A percentile compares a stretch with the other conserved stretches of the same genome.
Evolutionary conservation across 2,797 vertebrate genomes (phyloP).

Genomic region (Pteronotus mesoamericanus): DNA sequence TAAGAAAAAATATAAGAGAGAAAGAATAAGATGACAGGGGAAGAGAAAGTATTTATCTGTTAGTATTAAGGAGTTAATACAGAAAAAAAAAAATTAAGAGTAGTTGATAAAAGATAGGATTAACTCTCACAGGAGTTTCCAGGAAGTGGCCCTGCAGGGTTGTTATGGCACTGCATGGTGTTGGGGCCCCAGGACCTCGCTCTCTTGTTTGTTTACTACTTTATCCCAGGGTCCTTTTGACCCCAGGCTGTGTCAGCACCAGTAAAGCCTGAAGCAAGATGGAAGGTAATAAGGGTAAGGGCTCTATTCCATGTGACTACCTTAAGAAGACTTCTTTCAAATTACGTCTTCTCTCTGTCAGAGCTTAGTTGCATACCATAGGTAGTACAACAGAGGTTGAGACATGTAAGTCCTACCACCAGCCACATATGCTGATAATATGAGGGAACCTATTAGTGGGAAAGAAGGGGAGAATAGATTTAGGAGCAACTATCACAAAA

Average conservation of each 20-base stretch:
- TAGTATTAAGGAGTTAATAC: not conserved
- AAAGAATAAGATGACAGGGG: not conserved
- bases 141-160: accelerated
- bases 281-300: too few species aligned
- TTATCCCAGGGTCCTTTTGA: too few species aligned
- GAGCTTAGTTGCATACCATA: too few species aligned
- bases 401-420: not conserved
- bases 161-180: accelerated
- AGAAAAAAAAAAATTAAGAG: not conserved
- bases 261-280: not conserved
- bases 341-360: not conserved
- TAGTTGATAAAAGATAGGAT: not conserved
- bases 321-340: not conserved
- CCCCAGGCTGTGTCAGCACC: not conserved
- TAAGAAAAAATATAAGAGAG: not conserved
- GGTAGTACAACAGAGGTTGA: not conserved
- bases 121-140: not conserved
- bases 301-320: not conserved
- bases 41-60: not conserved
- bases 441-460: not conserved
- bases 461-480: not conserved
- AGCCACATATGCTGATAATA: not conserved
- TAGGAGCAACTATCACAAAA: not conserved
- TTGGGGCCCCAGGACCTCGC: too few species aligned
- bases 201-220: not conserved